Base-by-base conservation (phyloP, 2,113 vertebrate species). In the Paracyprichromis sp. region DNA sequence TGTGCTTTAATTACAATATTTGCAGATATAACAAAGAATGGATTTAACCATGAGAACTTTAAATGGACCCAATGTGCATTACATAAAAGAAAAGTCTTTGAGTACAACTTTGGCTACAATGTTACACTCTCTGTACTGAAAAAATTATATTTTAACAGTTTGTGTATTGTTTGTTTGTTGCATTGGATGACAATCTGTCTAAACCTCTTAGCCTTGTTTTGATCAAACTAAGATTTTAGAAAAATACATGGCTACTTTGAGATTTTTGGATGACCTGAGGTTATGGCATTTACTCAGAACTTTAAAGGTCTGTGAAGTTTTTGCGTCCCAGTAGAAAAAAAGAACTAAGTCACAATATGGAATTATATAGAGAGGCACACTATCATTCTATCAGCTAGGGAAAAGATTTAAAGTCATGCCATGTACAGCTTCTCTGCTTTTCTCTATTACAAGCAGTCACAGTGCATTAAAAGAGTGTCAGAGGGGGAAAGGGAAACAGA, bases 371-470 rank as follows among this genome's bases (percentile, higher is more conserved):
- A 69, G 56, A 66, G 61, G 80, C 19, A 82, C 17, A 71, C 52
- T 80, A 81, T 86, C 34, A 59, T 81, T 81, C 40, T 45, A 86
- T 89, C 69, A 78, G 47, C 82, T 85, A 8, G 47, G 63, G 85
- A 89, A 45, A 40, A 82, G 59, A 85, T 88, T 88, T 91, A 61
- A 85, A 90, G 79, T 83, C 82, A 79, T 45, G 26, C 56, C 21
- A 80, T 84, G 57, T 45, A 45, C 16, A 38, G 45, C 40, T 47
- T 47, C 80, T 76, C 24, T 86, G 31, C 54, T 78, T 78, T 87
- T 76, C 56, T 83, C 80, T 88, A 54, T 84, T 86, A 80, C 36
- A 82, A 31, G 29, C 78, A 88, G 66, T 71, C 56, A 88, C 40
- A 73, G 82, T 52, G 81, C n/a, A 76, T 84, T 90, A 86, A 83